Evolutionary conservation across 2,888 invertebrate genomes (phyloP).

Genomic region (Drosophila mimica): DNA sequence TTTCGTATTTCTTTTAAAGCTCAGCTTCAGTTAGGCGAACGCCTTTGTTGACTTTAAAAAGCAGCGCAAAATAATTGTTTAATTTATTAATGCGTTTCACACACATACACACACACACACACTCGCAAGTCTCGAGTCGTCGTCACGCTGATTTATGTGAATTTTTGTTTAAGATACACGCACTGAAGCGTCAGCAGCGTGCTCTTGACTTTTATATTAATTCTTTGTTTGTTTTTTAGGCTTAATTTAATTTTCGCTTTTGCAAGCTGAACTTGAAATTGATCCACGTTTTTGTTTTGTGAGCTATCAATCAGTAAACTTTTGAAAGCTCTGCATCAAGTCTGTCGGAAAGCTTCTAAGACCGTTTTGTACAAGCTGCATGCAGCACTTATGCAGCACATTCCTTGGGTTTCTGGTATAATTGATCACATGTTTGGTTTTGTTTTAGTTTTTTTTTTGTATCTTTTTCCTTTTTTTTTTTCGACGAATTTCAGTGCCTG

Average conservation of each 20-base stretch:
- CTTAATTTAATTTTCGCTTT: constrained; percentile 38
- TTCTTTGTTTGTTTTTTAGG: constrained; percentile 14
- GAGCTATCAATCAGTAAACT: constrained; percentile 6
- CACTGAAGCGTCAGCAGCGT: constrained; percentile 4
- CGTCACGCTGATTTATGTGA: constrained; percentile 53
- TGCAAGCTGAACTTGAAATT: constrained; percentile 36
- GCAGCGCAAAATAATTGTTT: constrained; percentile 56
- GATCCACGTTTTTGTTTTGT: neutral
- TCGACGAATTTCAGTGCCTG: constrained; percentile 25
- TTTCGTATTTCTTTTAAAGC: constrained; percentile 67
- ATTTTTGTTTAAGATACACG: constrained; percentile 40
- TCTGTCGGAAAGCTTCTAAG: neutral
- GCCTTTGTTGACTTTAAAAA: constrained; percentile 61
- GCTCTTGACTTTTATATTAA: constrained; percentile 28
- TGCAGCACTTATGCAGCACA: constrained; percentile 18
- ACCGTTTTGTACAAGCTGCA: constrained; percentile 3
- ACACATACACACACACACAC: constrained; percentile 11
- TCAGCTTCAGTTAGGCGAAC: constrained; percentile 56
- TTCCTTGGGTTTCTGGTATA: constrained; percentile 21
- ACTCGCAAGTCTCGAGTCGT: neutral
- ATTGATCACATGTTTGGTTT: constrained; percentile 24
- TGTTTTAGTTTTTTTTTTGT: neutral
- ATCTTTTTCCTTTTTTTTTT: constrained; percentile 3
- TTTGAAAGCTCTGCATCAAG: constrained; percentile 13
- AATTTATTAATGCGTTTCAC: constrained; percentile 58